Evolutionary conservation across 2,888 invertebrate species (phyloP).

Genomic region (Merodon equestris): DNA sequence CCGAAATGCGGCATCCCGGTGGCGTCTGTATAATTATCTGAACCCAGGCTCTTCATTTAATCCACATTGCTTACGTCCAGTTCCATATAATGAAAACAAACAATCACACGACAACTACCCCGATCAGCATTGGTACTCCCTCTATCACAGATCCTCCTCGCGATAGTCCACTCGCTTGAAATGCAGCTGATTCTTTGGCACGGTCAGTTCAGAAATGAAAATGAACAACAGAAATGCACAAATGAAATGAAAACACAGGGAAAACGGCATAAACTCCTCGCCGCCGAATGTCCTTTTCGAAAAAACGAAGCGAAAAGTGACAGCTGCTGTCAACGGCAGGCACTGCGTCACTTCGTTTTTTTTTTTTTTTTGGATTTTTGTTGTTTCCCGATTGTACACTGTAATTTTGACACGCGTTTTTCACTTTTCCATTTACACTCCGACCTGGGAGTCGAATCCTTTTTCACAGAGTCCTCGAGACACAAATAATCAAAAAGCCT

Average conservation of each 20-base stretch:
- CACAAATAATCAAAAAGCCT: background rate
- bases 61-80: slow-evolving; percentile 49
- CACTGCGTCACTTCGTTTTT: slow-evolving; percentile 44
- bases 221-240: slow-evolving; percentile 30
- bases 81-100: slow-evolving; percentile 30
- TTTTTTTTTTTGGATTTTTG: too few relatives aligned
- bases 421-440: slow-evolving; percentile 9
- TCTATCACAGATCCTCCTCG: slow-evolving; percentile 50
- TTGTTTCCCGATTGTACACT: background rate
- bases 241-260: slow-evolving; percentile 49
- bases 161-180: slow-evolving; percentile 6
- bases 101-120: slow-evolving; percentile 40
- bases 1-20: slow-evolving; percentile 78
- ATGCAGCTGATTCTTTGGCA: slow-evolving; percentile 58
- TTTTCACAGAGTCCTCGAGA: slow-evolving; percentile 3
- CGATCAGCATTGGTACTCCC: slow-evolving; percentile 45
- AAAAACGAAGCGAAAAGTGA: slow-evolving; percentile 64
- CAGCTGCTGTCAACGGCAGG: slow-evolving; percentile 72
- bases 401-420: slow-evolving; percentile 24
- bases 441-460: slow-evolving; percentile 8
- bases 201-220: slow-evolving; percentile 22
- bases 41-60: slow-evolving; percentile 70
- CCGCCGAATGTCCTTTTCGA: slow-evolving; percentile 58
- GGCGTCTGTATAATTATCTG: slow-evolving; percentile 70
- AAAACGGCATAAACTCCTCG: slow-evolving; percentile 46